Evolutionary conservation across 2,113 vertebrate species (phyloP), one percentile per base, ranked within the genome.

Genomic region (Osmerus eperlanus): DNA sequence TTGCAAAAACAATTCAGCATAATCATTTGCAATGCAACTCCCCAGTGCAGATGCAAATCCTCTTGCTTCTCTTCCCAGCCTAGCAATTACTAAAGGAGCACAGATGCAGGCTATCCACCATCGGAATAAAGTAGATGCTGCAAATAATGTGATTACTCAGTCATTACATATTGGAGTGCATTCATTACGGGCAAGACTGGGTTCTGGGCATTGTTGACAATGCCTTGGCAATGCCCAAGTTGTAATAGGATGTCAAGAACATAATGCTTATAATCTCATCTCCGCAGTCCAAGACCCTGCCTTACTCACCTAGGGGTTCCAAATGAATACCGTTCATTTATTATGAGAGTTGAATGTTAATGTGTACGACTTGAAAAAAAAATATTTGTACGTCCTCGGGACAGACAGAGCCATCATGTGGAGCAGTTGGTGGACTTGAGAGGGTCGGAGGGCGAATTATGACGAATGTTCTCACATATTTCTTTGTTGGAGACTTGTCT

Each of bases 1-100:
- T 86, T 88, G 87, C 88, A 89, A 89, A 91, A 91, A 91, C 89
- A 90, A 89, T 92, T 88, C 86, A 84, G 86, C 80, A 89, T 81
- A 90, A 90, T 90, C 81, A 90, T 90, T 86, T 85, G 80, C 82
- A 67, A 74, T 75, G 84, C 81, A 78, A 76, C 76, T 90, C 88
- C 90, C 88, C 72, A 59, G 83, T 78, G 87, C 73, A 16, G 75
- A 89, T 87, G 83, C 83, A 88, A 91, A 91, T 87, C 81, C 6
- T 75, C 84, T 73, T 47, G 58, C 79, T 83, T 56, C 73, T 74
- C 70, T 65, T 75, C 76, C 79, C 73, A 78, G 82, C 80, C 84
- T 76, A 83, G 86, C 85, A 91, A 91, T 92, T 91, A 92, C 82
- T 36, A 23, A 52, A 71, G 60, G 81, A 88, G 84, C 83, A 73